Evolutionary conservation across 2,888 invertebrate species (phyloP), one percentile per base, ranked within the genome.

Genomic region (Ctena decussata): DNA sequence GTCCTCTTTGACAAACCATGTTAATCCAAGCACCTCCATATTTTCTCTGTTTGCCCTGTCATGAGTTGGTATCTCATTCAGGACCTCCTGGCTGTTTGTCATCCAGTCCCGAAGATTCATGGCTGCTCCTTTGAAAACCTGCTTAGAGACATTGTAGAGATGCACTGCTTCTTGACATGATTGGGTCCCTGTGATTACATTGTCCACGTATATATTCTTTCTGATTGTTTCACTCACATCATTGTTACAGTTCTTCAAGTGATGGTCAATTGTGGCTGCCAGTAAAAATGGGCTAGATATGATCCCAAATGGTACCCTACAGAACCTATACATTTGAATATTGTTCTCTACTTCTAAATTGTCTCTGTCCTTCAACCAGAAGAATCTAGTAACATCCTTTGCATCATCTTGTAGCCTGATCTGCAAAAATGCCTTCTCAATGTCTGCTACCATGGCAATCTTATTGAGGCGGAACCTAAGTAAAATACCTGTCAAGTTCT

Each of bases 401-500:
- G 60, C 44, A 41, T 65, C 60, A 65, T 11, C 37, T 30, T 39
- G n/a, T n/a, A 80, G 32, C 12, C 80, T 65, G 12, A 80, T 46
- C 46, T 80, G 80, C n/a, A 80, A 39, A 37, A 78, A 78, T 35
- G 78, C 72, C 53, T 78, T 78, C 44, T 78, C 70, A 35, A 78
- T 78, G 35, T 79, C 74, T 3, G 75, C 44, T n/a, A 80, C 74
- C 6, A 80, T 69, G n/a, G 75, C 75, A 24, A 80, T 70, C 24
- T 24, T 32, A 24, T 74, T 53, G 27, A 75, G 24, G 24, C 80
- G 65, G 44, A 85, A 85, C 30, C 85, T 24, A 15, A 82, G 21
- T 3, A 85, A 41, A 0, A 85, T n/a, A 5, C 75, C 78, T 39
- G 69, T 46, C 0, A 85, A 35, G 24, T 85, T 78, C 41, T 85